A percentile compares a stretch with the other conserved stretches of the same genome.
Conservation (phyloP, 2,797 vertebrate species). For the Manis javanica region DNA sequence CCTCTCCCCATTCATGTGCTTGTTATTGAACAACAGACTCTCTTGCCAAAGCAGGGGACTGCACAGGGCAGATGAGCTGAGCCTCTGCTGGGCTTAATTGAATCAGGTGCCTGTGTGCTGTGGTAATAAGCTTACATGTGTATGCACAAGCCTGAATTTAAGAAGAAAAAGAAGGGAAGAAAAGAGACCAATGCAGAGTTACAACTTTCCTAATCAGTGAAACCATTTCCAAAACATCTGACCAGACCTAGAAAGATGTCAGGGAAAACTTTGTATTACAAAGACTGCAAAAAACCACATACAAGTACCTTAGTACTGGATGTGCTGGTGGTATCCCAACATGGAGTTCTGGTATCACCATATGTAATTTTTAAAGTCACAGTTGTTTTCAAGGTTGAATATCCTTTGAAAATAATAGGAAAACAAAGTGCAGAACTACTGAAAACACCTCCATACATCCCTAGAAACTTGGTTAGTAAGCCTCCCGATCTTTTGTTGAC, state of each 20-base stretch:
- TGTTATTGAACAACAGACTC: not conserved
- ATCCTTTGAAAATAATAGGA: not conserved
- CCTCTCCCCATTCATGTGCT: not conserved
- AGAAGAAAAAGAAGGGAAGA: not conserved
- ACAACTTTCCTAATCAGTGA: not conserved
- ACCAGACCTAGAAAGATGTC: not conserved
- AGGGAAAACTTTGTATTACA: not conserved
- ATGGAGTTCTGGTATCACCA: not conserved
- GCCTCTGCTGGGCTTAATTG: not conserved
- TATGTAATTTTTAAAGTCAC: not conserved
- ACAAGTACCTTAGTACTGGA: not conserved
- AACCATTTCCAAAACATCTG: not conserved
- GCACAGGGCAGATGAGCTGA: not conserved
- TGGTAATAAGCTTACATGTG: not conserved
- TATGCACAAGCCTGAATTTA: not conserved
- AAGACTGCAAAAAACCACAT: not conserved
- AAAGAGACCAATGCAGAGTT: not conserved
- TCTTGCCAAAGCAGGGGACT: not conserved
- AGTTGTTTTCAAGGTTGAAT: not conserved
- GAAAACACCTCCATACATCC: not conserved
- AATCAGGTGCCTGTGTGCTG: not conserved
- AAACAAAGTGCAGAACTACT: not conserved
- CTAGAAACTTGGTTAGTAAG: slow-evolving; percentile 16
- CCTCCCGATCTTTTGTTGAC: not conserved
- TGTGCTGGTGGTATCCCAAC: not conserved